phyloP scores from a whole-genome alignment of 2,113 vertebrate genomes.

The Eulacestoma nigropectus region DNA sequence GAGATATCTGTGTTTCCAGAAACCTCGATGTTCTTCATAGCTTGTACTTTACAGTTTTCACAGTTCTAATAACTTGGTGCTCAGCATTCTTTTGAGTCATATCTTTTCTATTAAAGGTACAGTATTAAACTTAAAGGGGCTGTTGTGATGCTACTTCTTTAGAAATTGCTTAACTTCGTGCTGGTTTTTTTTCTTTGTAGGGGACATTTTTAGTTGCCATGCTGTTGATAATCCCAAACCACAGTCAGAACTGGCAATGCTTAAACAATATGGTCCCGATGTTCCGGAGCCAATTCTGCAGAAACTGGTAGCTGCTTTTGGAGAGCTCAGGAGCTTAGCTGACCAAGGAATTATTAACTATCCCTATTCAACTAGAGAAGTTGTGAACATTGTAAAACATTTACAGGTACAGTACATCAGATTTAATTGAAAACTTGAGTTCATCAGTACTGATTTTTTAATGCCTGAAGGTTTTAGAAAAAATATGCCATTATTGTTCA shows the following conservation, averaged over 20 bases:
- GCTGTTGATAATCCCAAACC: conserved; percentile 96
- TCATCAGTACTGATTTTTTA: background rate
- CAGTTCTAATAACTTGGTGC: background rate
- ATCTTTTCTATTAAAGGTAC: background rate
- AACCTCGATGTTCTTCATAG: background rate
- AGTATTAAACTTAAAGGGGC: background rate
- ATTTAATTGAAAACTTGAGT: background rate
- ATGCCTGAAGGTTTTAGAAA: background rate
- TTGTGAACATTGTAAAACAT: conserved; percentile 96
- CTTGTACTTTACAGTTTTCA: background rate
- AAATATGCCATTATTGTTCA: background rate
- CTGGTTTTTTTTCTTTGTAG: conserved; percentile 61
- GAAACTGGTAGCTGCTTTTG: conserved; percentile 91
- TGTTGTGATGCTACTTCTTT: background rate
- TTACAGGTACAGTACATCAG: conserved; percentile 80
- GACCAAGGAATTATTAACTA: conserved; percentile 96
- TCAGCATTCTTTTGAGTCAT: background rate
- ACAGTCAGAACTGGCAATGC: conserved; percentile 88
- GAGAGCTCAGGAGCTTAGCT: conserved; percentile 90
- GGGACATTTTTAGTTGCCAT: conserved; percentile 97
- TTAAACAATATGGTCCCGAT: conserved; percentile 88
- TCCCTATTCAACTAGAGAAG: conserved; percentile 95
- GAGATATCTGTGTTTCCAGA: background rate
- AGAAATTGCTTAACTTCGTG: background rate
- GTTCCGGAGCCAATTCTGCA: conserved; percentile 83